Conservation (phyloP, 2,888 invertebrate species). For the Folsomia candida region DNA sequence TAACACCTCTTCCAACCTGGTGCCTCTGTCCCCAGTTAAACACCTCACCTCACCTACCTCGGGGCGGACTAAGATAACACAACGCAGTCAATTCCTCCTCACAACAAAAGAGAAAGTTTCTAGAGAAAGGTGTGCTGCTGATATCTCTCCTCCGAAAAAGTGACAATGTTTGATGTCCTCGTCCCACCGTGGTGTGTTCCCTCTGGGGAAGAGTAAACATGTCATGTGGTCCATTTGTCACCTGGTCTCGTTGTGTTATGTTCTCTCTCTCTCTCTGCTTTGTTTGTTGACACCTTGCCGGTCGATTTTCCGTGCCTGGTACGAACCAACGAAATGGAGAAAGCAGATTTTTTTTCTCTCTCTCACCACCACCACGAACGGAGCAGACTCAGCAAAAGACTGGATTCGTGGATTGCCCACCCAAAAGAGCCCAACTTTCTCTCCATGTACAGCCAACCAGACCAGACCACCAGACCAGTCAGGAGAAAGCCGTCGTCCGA, state of each 20-base stretch:
- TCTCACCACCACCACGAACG: too few species aligned
- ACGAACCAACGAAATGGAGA: constrained; percentile 18
- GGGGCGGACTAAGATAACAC: too few species aligned
- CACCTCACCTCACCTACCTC: too few species aligned
- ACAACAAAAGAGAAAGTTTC: too few species aligned
- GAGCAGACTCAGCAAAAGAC: not conserved
- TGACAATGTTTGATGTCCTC: not conserved
- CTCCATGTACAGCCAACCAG: not conserved
- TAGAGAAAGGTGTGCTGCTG: too few species aligned
- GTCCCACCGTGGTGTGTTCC: not conserved
- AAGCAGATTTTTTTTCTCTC: not conserved
- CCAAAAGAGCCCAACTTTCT: not conserved
- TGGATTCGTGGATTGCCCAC: not conserved
- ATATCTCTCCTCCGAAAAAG: too few species aligned
- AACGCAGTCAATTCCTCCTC: too few species aligned
- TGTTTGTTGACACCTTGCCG: constrained; percentile 48
- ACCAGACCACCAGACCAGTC: not conserved
- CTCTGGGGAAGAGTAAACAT: constrained; percentile 14
- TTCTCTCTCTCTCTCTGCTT: too few species aligned
- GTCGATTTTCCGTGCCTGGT: constrained; percentile 51
- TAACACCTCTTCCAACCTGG: too few species aligned
- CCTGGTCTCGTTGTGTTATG: constrained; percentile 7
- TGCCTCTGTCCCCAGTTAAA: too few species aligned
- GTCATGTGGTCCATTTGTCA: constrained; percentile 11
- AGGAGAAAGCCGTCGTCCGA: not conserved